Conservation (phyloP, 2,888 invertebrate species). For the Monoplex corrugatus region DNA sequence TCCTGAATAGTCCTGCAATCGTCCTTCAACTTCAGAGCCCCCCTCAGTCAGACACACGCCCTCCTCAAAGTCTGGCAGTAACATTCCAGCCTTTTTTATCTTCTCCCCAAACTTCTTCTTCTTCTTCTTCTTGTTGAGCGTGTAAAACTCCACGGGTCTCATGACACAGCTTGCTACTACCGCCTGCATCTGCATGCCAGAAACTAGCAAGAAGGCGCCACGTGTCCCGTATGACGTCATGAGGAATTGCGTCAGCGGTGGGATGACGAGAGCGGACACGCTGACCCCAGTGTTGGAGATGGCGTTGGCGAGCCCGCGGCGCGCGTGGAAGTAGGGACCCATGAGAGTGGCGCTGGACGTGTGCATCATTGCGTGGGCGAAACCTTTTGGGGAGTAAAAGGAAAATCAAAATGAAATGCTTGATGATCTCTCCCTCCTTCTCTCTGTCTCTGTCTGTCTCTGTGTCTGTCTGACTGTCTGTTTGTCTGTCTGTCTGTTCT, state of each 20-base stretch:
- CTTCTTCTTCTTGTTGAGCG: neutral
- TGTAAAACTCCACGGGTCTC: constrained; percentile 47
- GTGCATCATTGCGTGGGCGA: constrained; percentile 42
- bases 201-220: constrained; percentile 49
- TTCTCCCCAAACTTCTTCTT: neutral
- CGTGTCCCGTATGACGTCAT: constrained; percentile 42
- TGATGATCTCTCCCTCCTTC: neutral
- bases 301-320: constrained; percentile 50
- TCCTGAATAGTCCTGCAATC: no score
- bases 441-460: neutral
- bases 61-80: neutral
- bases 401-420: neutral
- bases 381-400: constrained; percentile 27
- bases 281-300: constrained; percentile 51
- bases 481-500: neutral
- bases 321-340: constrained; percentile 51
- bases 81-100: no score
- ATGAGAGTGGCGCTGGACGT: constrained; percentile 45
- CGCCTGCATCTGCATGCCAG: constrained; percentile 47
- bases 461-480: neutral
- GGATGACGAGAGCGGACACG: constrained; percentile 48
- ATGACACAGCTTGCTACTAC: constrained; percentile 46
- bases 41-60: neutral
- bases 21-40: neutral
- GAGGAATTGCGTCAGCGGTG: constrained; percentile 49